Conservation (phyloP, 2,888 invertebrate genomes). For the Lithophane leautieri region DNA sequence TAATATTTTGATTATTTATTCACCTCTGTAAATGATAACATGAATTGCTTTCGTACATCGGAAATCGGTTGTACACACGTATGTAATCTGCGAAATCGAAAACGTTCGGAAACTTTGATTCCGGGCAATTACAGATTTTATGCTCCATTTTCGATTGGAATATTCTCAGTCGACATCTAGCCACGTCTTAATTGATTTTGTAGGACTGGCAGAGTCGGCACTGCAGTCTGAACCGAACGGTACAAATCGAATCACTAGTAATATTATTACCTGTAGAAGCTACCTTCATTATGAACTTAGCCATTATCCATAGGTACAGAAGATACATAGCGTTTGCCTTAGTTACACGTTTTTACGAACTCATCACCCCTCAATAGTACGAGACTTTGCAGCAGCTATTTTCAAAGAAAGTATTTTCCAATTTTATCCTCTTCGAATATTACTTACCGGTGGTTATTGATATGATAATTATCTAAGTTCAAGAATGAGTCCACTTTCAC, state of each 20-base stretch:
- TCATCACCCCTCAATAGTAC: not conserved
- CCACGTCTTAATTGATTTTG: slow-evolving; percentile 58
- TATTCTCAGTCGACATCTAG: slow-evolving; percentile 61
- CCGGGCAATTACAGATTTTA: slow-evolving; percentile 74
- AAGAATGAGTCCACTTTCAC: slow-evolving; percentile 46
- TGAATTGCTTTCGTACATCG: slow-evolving; percentile 80
- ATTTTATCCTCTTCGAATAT: not conserved
- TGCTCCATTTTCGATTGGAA: slow-evolving; percentile 71
- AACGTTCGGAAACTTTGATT: slow-evolving; percentile 79
- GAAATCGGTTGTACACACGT: slow-evolving; percentile 80
- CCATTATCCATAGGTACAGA: not conserved
- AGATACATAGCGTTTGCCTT: not conserved
- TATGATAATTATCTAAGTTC: slow-evolving; percentile 12
- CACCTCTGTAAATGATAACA: slow-evolving; percentile 70
- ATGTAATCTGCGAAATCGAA: slow-evolving; percentile 81
- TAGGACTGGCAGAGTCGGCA: slow-evolving; percentile 17
- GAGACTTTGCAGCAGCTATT: not conserved
- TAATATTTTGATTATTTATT: slow-evolving; percentile 46
- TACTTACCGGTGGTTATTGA: not conserved
- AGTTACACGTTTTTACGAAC: slow-evolving; percentile 8
- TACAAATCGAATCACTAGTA: slow-evolving; percentile 37
- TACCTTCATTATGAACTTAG: slow-evolving; percentile 10
- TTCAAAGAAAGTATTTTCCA: not conserved
- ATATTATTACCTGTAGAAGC: slow-evolving; percentile 21
- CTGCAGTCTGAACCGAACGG: slow-evolving; percentile 39